Base-by-base conservation (phyloP, 2,113 vertebrate species). In the Ploceus nigricollis region DNA sequence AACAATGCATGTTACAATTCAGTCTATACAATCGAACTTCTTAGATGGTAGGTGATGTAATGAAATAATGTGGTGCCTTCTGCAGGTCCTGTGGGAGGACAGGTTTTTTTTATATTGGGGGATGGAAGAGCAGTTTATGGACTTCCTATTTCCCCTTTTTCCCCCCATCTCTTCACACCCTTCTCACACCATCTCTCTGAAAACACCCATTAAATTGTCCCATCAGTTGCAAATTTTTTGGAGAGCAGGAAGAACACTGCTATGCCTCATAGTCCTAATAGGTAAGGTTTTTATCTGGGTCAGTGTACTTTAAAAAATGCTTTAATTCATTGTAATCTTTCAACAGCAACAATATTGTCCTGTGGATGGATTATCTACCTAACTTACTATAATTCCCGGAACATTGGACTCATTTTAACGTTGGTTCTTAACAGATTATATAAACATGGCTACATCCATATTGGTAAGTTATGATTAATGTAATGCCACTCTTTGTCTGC, bases 301-400 rank as follows among this genome's bases (percentile, higher is more conserved):
- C 90, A 92, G 18, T 27, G 7, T 56, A 28, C 66, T 79, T 88
- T 9, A 33, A 66, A 81, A 92, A 81, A 25, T n/a, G 68, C 57
- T 64, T 76, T 94, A 94, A 96, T 89, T 58, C 68, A 63, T 69
- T 89, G 69, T 93, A 92, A 97, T 97, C 96, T 97, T 96, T 97
- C 90, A 94, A 93, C 98, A 99, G 99, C 99, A 54, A 99, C 99
- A 94, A 99, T 99, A 98, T 98, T 99, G 97, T 99, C 99, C 97
- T 99, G 99, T 97, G 99, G 99, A 97, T 99, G 99, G 99, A 99
- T 99, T 96, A 99, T 99, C 97, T 99, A 99, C 97, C 98, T 99
- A 96, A 99, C 99, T 24, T 99, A 99, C 93, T 99, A 99, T 96
- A 99, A 99, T 98, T 99, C 99, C 90, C 98, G 99, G 96, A 99